phyloP scores from a whole-genome alignment of 2,797 vertebrate species.

The Pteropus rufus region DNA sequence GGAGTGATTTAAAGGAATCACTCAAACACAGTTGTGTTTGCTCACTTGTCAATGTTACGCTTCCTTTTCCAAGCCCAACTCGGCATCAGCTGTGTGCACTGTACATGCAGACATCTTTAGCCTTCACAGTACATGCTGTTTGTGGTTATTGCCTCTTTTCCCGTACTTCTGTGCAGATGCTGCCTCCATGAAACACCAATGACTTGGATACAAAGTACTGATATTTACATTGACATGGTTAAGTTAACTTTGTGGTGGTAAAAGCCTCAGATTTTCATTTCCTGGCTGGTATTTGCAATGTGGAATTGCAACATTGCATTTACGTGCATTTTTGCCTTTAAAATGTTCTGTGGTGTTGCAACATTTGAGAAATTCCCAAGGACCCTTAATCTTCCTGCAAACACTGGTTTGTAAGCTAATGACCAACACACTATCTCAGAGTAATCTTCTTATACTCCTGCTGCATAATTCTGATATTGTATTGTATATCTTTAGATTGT shows the following conservation, averaged over 20 bases:
- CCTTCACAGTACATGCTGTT: background rate
- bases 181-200: background rate
- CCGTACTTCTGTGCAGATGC: background rate
- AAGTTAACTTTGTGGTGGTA: slow-evolving; percentile 30
- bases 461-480: slow-evolving; percentile 22
- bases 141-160: background rate
- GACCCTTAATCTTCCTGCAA: slow-evolving; percentile 58
- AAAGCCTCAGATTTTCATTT: slow-evolving; percentile 64
- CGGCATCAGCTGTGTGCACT: background rate
- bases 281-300: slow-evolving; percentile 57
- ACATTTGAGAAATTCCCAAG: slow-evolving; percentile 66
- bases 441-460: background rate
- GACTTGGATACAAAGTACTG: background rate
- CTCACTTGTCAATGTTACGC: background rate
- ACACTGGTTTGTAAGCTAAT: slow-evolving; percentile 44
- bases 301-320: slow-evolving; percentile 58
- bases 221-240: slow-evolving; percentile 39
- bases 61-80: background rate
- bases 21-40: background rate
- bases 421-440: background rate
- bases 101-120: background rate
- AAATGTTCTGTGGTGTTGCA: slow-evolving; percentile 58
- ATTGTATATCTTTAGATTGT: slow-evolving; percentile 49
- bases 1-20: background rate
- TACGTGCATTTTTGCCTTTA: slow-evolving; percentile 59